Evolutionary conservation across 1,140 invertebrate genomes (phyloP).

Genomic region (Cotesia chilonis): DNA sequence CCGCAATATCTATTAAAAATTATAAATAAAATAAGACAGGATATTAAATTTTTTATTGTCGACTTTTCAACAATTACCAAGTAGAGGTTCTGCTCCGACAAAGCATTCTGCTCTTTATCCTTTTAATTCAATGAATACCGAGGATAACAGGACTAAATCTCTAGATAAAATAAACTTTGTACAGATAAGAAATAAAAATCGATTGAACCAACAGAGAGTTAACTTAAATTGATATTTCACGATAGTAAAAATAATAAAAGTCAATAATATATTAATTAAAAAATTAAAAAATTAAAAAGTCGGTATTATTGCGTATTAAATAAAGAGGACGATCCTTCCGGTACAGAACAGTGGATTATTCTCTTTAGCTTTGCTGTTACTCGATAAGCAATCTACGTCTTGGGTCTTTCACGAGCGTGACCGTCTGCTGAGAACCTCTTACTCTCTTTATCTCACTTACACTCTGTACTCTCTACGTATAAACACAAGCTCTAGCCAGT

Average conservation of each 20-base stretch:
- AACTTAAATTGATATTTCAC: too few species aligned
- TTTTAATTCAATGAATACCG: constrained; percentile 7
- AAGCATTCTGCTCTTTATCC: constrained; percentile 2
- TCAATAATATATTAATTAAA: too few species aligned
- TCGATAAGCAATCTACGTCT: constrained; percentile 45
- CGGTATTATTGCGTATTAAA: neutral
- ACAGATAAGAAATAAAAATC: too few species aligned
- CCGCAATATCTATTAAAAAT: constrained; percentile 7
- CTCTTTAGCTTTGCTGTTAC: constrained; percentile 25
- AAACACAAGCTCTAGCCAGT: too few species aligned
- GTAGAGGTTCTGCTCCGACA: neutral
- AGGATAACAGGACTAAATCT: neutral
- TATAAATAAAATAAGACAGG: neutral
- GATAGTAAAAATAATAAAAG: too few species aligned
- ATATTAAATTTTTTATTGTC: too few species aligned
- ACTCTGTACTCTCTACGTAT: too few species aligned
- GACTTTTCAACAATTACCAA: constrained; percentile 29
- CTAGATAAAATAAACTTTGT: neutral
- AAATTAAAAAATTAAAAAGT: too few species aligned
- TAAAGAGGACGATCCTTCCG: constrained; percentile 21
- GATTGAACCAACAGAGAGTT: too few species aligned
- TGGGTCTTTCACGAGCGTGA: constrained; percentile 45
- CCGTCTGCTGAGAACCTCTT: constrained; percentile 49
- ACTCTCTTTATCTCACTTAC: too few species aligned
- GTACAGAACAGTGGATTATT: constrained; percentile 14